Conservation (phyloP, 1,140 invertebrate genomes). For the Caerostris darwini region DNA sequence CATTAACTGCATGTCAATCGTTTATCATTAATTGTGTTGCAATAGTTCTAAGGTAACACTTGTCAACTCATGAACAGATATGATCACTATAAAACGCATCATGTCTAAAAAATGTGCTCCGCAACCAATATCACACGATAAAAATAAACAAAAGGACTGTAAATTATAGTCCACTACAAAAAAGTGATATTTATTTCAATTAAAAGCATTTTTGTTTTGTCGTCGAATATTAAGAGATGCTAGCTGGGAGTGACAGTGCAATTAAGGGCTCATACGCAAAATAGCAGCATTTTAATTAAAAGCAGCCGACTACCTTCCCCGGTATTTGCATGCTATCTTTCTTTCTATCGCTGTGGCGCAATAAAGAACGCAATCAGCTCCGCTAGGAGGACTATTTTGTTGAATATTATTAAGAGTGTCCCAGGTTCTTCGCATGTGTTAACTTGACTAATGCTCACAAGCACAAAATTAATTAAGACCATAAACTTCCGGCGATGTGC, state of each 20-base stretch:
- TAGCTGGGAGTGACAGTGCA: not conserved
- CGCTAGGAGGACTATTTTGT: not conserved
- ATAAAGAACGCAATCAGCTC: not conserved
- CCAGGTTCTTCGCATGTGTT: not conserved
- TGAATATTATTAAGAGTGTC: constrained; percentile 18
- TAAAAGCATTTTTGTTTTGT: not conserved
- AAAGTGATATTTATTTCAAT: not conserved
- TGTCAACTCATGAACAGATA: too few species aligned
- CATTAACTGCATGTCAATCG: too few species aligned
- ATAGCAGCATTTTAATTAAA: not conserved
- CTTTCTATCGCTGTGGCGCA: not conserved
- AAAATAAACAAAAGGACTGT: too few species aligned
- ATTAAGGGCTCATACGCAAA: not conserved
- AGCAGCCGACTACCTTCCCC: not conserved
- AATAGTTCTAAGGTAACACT: too few species aligned
- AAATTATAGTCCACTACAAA: not conserved
- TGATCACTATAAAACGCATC: too few species aligned
- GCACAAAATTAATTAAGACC: not conserved
- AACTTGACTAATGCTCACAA: not conserved
- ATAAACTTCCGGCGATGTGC: not conserved
- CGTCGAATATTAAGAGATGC: not conserved
- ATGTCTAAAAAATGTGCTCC: too few species aligned
- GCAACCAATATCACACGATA: too few species aligned
- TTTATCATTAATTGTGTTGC: too few species aligned
- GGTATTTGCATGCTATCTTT: not conserved